phyloP scores from a whole-genome alignment of 1,140 invertebrate genomes.

The Cecropterus lyciades region DNA sequence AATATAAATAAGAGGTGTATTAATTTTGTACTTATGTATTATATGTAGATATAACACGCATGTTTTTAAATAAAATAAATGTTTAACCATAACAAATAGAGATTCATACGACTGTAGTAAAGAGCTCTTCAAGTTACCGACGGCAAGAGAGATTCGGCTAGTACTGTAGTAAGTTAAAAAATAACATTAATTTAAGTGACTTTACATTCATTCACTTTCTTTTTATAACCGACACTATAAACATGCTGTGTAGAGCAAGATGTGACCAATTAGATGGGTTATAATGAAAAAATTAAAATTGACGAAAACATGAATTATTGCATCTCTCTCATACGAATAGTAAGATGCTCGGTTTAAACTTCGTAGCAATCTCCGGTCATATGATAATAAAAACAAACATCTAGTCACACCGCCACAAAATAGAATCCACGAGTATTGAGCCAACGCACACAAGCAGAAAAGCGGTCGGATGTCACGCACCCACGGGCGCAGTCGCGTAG shows the following conservation, averaged over 20 bases:
- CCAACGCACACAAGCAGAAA: slow-evolving; percentile 68
- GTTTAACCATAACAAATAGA: too few species aligned
- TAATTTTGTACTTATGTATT: too few species aligned
- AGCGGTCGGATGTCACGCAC: slow-evolving; percentile 72
- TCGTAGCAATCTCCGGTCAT: slow-evolving; percentile 72
- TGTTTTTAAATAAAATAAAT: too few species aligned
- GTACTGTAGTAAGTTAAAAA: too few species aligned
- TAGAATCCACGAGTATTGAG: slow-evolving; percentile 79
- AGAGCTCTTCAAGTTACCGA: too few species aligned
- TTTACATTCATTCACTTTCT: neutral
- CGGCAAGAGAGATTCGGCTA: too few species aligned
- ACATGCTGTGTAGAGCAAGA: neutral
- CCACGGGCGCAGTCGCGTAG: slow-evolving; percentile 45
- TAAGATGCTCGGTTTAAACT: slow-evolving; percentile 41
- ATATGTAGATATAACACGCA: too few species aligned
- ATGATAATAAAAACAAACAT: slow-evolving; percentile 84
- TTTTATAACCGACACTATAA: neutral
- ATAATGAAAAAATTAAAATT: neutral
- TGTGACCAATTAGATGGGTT: neutral
- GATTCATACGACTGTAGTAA: too few species aligned
- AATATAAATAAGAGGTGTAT: too few species aligned
- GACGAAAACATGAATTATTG: neutral
- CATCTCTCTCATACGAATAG: slow-evolving; percentile 31
- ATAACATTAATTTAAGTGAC: too few species aligned
- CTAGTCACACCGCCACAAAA: slow-evolving; percentile 76